Evolutionary conservation across 1,140 invertebrate genomes (phyloP), one percentile per base, ranked within the genome.

Genomic region (Drosophila saltans): DNA sequence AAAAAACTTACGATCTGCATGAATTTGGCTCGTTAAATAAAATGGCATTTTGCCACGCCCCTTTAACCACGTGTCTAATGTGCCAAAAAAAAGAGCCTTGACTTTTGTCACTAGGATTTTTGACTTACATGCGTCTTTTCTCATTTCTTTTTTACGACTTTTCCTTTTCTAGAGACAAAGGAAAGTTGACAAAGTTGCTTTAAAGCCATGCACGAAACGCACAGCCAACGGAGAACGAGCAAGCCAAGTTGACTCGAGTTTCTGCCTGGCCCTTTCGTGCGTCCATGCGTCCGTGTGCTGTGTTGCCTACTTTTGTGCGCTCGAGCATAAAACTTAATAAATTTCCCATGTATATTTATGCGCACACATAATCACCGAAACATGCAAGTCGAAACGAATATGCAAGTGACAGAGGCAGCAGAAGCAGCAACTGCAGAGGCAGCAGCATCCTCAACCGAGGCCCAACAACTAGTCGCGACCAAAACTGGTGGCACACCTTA

Each of bases 281-380:
- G 80, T 65, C 28, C 33, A 5, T 36, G 6, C 71, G 80, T 61
- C 60, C 70, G 68, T 75, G 43, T 69, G 60, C 69, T 70, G 52
- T 69, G 60, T 66, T 58, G 75, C 68, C 81, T 70, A 75, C 65
- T 72, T 77, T 58, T 69, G 64, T 76, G 82, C 69, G 75, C 69
- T 72, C 78, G 68, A 77, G 69, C 82, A 86, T 75, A 72, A 79
- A 82, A 88, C 79, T 86, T 82, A 82, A 86, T 88, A 86, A 79
- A 86, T 88, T 85, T 69, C 30, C 79, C 57, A 69, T 79, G 83
- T 79, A 88, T 82, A 88, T 86, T 89, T 80, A 86, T 88, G 83
- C 73, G 84, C 83, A 86, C 83, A 89, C 80, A 89, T 86, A 80
- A 85, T 88, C 85, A 75, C n/a, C 61, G 28, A 58, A 67, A 45